Evolutionary conservation across 2,888 invertebrate species (phyloP), one percentile per base, ranked within the genome.

Genomic region (Plemyria rubiginata): DNA sequence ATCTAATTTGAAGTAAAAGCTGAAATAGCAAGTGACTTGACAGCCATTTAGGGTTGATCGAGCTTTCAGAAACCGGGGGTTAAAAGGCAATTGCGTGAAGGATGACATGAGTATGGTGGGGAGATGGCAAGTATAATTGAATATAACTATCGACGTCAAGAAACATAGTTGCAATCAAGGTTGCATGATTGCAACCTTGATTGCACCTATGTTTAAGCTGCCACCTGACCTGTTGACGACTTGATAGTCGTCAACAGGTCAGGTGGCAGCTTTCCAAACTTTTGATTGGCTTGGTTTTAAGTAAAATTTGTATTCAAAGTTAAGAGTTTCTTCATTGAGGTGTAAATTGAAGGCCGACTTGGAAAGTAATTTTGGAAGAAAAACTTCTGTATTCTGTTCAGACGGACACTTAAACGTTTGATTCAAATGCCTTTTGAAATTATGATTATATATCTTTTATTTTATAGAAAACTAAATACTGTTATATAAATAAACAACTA

Each of bases 301-400:
- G 76, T 79, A 79, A 75, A 84, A 82, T 84, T 85, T 80, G 82
- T 81, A 81, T 85, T 81, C 76, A 78, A 80, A 82, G 75, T 83
- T 82, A 76, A 74, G 71, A 76, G 70, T 66, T 72, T 72, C 79
- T 76, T 77, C 80, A 83, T 80, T 83, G 80, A 82, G 81, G 85
- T 86, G 85, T 82, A 83, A 86, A 86, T 84, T 85, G 82, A 82
- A 80, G 85, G 79, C 76, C 73, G 78, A 80, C 79, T 82, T 77
- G 61, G 67, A 71, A 84, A 82, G 78, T 82, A 77, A 84, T 84
- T 81, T 78, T 58, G 60, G 72, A 66, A 68, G 71, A 72, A 78
- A 79, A 82, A 82, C 74, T 75, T 82, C 66, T 70, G 64, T 70
- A 66, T 64, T 66, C 67, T 66, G 32, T 62, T 56, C 55, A 48